These are phyloP conservation scores for Phrixothrix hirtus DNA, from an alignment of 2,888 invertebrate species.

Conservation along the genomic window DNA sequence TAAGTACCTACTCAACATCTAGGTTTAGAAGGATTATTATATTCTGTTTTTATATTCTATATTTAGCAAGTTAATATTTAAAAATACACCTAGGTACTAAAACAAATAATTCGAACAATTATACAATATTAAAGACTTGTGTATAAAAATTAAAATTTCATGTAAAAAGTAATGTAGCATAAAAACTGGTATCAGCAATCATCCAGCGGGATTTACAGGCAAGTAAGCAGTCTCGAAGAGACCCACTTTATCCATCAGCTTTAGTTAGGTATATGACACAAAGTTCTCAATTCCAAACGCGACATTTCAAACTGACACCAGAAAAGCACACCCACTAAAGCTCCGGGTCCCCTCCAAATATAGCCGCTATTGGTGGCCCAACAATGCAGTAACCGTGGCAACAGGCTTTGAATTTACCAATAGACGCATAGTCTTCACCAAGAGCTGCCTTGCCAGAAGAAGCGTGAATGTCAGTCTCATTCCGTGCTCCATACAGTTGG, in stretches of 20 bases:
- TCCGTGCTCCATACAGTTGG: constrained; percentile 44
- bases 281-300: constrained; percentile 46
- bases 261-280: constrained; percentile 53
- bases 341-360: constrained; percentile 40
- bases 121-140: background rate
- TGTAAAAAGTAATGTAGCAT: constrained; percentile 1
- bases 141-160: constrained; percentile 1
- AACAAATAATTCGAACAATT: no score
- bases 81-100: no score
- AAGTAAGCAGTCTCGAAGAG: constrained; percentile 41
- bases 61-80: no score
- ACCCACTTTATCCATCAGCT: constrained; percentile 56
- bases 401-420: constrained; percentile 52
- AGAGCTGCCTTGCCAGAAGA: constrained; percentile 37
- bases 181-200: constrained; percentile 11
- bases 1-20: no score
- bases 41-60: no score
- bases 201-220: constrained; percentile 18
- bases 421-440: constrained; percentile 41
- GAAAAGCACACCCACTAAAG: constrained; percentile 40
- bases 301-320: constrained; percentile 47
- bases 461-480: constrained; percentile 43
- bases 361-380: constrained; percentile 48
- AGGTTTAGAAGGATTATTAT: no score
- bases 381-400: constrained; percentile 52